Percentiles rank a stretch among this genome's conserved stretches.
These are phyloP conservation scores for Meteorus colon DNA, from an alignment of 2,888 invertebrate genomes.

Conservation along the genomic window DNA sequence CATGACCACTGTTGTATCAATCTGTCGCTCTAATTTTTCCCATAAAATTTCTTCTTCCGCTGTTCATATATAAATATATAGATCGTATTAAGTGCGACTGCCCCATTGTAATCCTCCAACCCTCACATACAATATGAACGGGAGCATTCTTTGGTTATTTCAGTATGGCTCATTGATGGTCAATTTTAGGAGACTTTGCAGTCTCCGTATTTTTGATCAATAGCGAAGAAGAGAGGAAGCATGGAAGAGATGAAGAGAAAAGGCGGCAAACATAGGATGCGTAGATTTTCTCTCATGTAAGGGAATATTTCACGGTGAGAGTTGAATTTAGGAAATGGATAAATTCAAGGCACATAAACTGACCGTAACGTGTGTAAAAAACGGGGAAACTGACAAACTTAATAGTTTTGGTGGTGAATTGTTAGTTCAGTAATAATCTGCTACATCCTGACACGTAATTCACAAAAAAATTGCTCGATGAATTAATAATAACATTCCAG, in stretches of 20 bases:
- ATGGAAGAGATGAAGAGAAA: slow-evolving; percentile 37
- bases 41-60: slow-evolving; percentile 64
- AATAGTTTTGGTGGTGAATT: slow-evolving; percentile 62
- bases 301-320: slow-evolving; percentile 49
- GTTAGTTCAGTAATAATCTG: slow-evolving; percentile 55
- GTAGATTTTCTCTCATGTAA: slow-evolving; percentile 39
- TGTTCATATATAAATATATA: slow-evolving; percentile 40
- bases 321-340: slow-evolving; percentile 23
- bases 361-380: slow-evolving; percentile 43
- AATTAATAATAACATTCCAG: background rate
- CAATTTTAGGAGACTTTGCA: slow-evolving; percentile 55
- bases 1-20: background rate
- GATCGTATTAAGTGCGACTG: slow-evolving; percentile 64
- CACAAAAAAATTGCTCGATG: slow-evolving; percentile 16
- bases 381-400: slow-evolving; percentile 56
- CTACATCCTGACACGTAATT: slow-evolving; percentile 67
- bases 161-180: slow-evolving; percentile 53
- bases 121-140: slow-evolving; percentile 33
- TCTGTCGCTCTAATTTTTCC: slow-evolving; percentile 53
- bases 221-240: slow-evolving; percentile 36
- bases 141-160: slow-evolving; percentile 43
- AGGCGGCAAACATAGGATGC: slow-evolving; percentile 34
- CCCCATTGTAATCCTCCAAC: slow-evolving; percentile 53
- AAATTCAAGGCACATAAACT: slow-evolving; percentile 33
- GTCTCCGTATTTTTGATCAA: slow-evolving; percentile 42